phyloP scores from a whole-genome alignment of 2,113 vertebrate genomes.

The Rhea pennata region DNA sequence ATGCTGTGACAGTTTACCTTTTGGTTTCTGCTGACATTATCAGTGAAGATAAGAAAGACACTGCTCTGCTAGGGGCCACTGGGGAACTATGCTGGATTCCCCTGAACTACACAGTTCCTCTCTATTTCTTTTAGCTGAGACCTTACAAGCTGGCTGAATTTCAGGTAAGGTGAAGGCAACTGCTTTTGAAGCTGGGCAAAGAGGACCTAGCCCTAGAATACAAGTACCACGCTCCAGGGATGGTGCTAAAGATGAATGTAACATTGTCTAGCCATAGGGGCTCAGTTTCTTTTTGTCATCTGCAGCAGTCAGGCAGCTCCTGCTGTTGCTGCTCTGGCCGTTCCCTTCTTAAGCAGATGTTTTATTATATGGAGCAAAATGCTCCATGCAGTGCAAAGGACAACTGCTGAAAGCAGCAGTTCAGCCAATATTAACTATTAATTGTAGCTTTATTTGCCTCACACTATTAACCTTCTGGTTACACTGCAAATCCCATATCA shows the following conservation, averaged over 20 bases:
- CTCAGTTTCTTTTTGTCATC: background rate
- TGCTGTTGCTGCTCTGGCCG: background rate
- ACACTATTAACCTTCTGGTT: background rate
- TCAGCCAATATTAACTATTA: background rate
- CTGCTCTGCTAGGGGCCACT: background rate
- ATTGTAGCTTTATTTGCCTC: background rate
- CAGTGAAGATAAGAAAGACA: background rate
- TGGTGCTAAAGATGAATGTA: background rate
- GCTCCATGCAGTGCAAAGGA: rapidly evolving
- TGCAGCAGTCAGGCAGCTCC: background rate
- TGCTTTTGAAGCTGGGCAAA: rapidly evolving
- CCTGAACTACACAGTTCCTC: background rate
- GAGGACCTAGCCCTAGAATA: no score
- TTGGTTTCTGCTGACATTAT: background rate
- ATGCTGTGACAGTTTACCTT: rapidly evolving
- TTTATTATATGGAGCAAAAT: background rate
- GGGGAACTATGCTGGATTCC: background rate
- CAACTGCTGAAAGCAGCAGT: background rate
- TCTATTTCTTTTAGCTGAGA: background rate
- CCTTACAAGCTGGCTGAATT: background rate
- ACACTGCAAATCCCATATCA: no score
- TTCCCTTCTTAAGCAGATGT: no score
- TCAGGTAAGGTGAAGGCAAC: rapidly evolving
- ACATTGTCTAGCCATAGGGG: background rate
- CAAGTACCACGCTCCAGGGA: background rate